Conservation (phyloP, 2,797 vertebrate species). For the Amniataba percoides region DNA sequence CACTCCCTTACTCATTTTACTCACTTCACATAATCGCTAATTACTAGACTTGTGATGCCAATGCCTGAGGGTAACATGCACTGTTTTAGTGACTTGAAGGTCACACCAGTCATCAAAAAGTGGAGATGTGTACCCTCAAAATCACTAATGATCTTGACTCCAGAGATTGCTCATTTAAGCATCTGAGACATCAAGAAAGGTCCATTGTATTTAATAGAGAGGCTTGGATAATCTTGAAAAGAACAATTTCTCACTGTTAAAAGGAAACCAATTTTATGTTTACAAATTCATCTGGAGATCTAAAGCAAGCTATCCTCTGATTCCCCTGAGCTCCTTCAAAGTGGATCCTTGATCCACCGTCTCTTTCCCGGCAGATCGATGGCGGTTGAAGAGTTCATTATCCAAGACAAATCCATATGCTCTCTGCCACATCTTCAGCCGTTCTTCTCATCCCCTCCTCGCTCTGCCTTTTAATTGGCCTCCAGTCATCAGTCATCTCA, state of each 20-base stretch:
- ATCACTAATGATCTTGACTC: slow-evolving; percentile 30
- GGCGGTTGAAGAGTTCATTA: slow-evolving; percentile 86
- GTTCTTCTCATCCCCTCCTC: slow-evolving; percentile 63
- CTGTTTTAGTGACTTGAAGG: slow-evolving; percentile 42
- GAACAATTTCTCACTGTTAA: slow-evolving; percentile 38
- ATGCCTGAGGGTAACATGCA: slow-evolving; percentile 1
- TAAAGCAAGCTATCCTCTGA: slow-evolving; percentile 56
- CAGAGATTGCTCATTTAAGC: slow-evolving; percentile 41
- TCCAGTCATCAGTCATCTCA: slow-evolving; percentile 82
- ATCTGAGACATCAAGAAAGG: slow-evolving; percentile 37
- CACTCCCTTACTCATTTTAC: too few relatives aligned
- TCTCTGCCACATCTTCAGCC: slow-evolving; percentile 69
- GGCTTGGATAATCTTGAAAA: slow-evolving; percentile 34
- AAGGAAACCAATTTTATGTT: slow-evolving; percentile 62
- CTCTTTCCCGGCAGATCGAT: slow-evolving; percentile 79
- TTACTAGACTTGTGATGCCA: background rate
- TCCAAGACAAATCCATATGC: slow-evolving; percentile 84
- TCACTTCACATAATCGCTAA: too few relatives aligned
- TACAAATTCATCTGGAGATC: slow-evolving; percentile 59
- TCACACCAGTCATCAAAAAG: slow-evolving; percentile 49
- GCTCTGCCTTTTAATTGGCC: slow-evolving; percentile 84
- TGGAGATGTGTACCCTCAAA: slow-evolving; percentile 15
- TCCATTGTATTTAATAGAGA: slow-evolving; percentile 28
- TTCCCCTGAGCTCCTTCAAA: slow-evolving; percentile 61
- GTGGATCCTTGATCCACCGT: slow-evolving; percentile 66